phyloP scores from a whole-genome alignment of 2,888 invertebrate species.

The Dasysyrphus tricinctus region DNA sequence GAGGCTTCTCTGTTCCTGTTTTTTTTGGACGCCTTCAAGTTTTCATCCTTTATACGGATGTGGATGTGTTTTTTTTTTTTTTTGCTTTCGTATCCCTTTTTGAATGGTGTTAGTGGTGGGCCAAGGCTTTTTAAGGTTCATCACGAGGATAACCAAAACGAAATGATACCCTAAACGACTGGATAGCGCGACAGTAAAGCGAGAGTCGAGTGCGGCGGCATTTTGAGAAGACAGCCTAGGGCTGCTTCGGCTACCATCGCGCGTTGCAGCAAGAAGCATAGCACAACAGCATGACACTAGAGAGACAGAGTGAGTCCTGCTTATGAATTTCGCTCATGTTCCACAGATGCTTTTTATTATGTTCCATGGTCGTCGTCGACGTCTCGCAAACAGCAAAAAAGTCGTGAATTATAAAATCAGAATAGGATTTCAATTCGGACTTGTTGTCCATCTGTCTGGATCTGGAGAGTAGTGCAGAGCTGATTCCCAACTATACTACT shows the following conservation, averaged over 20 bases:
- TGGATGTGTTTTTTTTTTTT: conserved; percentile 36
- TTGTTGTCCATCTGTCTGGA: conserved; percentile 59
- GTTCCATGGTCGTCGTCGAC: conserved; percentile 43
- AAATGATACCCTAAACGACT: conserved; percentile 63
- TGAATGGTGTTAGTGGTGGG: conserved; percentile 46
- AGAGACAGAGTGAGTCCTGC: conserved; percentile 33
- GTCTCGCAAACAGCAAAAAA: conserved; percentile 49
- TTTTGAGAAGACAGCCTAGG: conserved; percentile 63
- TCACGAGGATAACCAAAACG: conserved; percentile 72
- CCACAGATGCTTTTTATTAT: conserved; percentile 72
- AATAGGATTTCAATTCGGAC: conserved; percentile 71
- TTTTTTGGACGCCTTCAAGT: conserved; percentile 60
- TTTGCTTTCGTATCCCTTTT: conserved; percentile 17
- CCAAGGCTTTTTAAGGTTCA: conserved; percentile 72
- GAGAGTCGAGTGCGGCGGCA: conserved; percentile 43
- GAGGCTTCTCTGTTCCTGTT: conserved; percentile 27
- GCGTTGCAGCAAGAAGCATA: conserved; percentile 51
- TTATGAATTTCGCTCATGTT: conserved; percentile 73
- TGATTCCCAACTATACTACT: conserved; percentile 10
- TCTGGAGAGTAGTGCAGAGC: conserved; percentile 4
- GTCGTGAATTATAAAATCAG: conserved; percentile 74
- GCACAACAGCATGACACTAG: conserved; percentile 59
- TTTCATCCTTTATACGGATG: conserved; percentile 71
- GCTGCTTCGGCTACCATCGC: conserved; percentile 60
- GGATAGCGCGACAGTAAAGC: conserved; percentile 10